Evolutionary conservation across 2,888 invertebrate genomes (phyloP), one percentile per base, ranked within the genome.

Genomic region (Thereva unica): DNA sequence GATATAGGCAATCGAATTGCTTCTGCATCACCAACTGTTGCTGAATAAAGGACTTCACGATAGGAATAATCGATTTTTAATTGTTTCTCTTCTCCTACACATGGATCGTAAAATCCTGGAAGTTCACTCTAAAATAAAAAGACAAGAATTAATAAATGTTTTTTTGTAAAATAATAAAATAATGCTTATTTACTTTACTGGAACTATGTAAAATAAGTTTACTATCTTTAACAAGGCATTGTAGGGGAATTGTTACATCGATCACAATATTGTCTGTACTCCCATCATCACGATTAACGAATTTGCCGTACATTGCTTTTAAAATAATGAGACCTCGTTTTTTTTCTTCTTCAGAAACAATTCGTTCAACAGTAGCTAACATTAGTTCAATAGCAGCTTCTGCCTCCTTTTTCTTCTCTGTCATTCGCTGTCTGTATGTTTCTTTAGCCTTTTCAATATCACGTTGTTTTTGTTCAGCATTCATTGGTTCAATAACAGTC

Each of bases 81-180:
- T 74, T 87, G 87, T 80, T 98, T 98, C 40, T 93, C 90, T 74
- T 97, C 96, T 0, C 96, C 95, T 63, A 92, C 87, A 72, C 95
- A 94, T 0, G 97, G 95, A 81, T 99, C 98, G 81, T 92, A 98
- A 82, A 98, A 98, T 40, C 98, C 98, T 8, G 97, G 94, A 70
- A 98, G 82, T 77, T 95, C 94, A 78, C 92, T 90, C 97, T 97
- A 82, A 37, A 86, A 85, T 71, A 68, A 7, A 50, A 50, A 9
- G 1, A 42, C 2, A 41, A 8, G 5, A 42, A 7, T 42, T 42
- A 9, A n/a, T 7, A 2, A 9, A 42, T 7, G 1, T 42, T 7
- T n/a, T 7, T 42, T 42, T 42, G 42, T 42, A n/a, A 42, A 42
- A n/a, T n/a, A n/a, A n/a, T 42, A 42, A 42, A 42, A 35, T 56